Conservation (phyloP, 2,797 vertebrate genomes). For the Hydrophis major region DNA sequence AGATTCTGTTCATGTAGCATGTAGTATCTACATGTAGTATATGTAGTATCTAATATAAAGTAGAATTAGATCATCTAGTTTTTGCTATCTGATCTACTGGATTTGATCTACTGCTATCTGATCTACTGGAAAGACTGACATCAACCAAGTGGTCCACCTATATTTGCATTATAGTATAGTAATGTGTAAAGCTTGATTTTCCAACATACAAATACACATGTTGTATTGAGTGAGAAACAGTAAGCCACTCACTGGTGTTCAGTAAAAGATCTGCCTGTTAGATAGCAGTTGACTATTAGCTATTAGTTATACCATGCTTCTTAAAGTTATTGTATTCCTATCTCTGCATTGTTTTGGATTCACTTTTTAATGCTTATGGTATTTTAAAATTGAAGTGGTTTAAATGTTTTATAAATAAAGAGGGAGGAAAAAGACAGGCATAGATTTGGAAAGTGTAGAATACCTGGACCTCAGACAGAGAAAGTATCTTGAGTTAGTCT, state of each 20-base stretch:
- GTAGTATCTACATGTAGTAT: too few species aligned
- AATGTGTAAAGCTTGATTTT: neutral
- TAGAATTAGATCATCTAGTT: neutral
- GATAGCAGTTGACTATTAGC: neutral
- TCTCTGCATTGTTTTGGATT: neutral
- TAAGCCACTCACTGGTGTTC: neutral
- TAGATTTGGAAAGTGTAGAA: neutral
- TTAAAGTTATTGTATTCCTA: neutral
- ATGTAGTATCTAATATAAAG: neutral
- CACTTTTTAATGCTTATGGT: neutral
- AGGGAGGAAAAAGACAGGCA: neutral
- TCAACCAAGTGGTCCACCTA: neutral
- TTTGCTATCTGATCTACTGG: neutral
- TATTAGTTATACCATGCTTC: neutral
- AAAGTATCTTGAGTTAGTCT: neutral
- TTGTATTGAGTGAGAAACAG: neutral
- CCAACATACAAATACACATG: neutral
- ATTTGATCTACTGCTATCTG: neutral
- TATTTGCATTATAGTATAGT: neutral
- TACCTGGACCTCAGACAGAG: neutral
- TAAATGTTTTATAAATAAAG: neutral
- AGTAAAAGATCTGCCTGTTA: neutral
- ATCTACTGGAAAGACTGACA: neutral
- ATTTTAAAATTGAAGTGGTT: neutral
- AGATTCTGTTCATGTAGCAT: neutral